Evolutionary conservation across 2,797 vertebrate genomes (phyloP).

Genomic region (Dallia pectoralis): DNA sequence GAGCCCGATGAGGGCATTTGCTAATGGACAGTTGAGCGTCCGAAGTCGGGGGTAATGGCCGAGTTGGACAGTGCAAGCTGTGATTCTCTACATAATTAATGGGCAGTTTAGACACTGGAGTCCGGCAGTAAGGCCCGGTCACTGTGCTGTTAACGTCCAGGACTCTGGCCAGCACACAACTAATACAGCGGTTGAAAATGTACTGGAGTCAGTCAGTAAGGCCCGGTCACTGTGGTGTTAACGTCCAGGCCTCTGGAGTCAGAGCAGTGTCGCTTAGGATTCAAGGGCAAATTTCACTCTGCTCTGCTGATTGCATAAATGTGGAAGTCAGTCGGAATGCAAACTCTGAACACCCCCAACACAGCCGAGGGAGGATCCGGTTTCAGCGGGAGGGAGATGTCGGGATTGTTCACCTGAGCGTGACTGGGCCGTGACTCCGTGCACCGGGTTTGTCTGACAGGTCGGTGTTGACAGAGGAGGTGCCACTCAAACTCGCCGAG

Average conservation of each 20-base stretch:
- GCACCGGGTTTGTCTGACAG: constrained; percentile 8
- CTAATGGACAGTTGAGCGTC: constrained; percentile 19
- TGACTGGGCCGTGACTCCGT: not conserved
- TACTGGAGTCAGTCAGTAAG: constrained; percentile 1
- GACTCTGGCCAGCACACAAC: not conserved
- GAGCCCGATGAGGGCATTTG: not conserved
- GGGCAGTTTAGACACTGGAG: constrained; percentile 1
- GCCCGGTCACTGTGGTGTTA: not conserved
- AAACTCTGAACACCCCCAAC: not conserved
- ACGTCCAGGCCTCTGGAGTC: not conserved
- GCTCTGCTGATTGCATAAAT: not conserved
- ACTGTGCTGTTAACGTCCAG: not conserved
- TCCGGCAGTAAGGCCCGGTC: constrained; percentile 1
- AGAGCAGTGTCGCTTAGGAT: not conserved
- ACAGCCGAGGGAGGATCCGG: not conserved
- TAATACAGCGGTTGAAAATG: not conserved
- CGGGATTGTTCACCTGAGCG: constrained; percentile 1
- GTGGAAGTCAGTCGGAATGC: not conserved
- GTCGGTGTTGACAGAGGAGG: constrained; percentile 4
- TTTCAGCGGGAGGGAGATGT: not conserved
- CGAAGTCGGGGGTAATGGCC: constrained; percentile 7
- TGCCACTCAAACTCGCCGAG: not conserved
- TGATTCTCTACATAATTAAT: constrained; percentile 19
- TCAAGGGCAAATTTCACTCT: not conserved
- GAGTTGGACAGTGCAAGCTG: constrained; percentile 1